Evolutionary conservation across 2,797 vertebrate species (phyloP), one percentile per base, ranked within the genome.

Genomic region (Phalanger gymnotis): DNA sequence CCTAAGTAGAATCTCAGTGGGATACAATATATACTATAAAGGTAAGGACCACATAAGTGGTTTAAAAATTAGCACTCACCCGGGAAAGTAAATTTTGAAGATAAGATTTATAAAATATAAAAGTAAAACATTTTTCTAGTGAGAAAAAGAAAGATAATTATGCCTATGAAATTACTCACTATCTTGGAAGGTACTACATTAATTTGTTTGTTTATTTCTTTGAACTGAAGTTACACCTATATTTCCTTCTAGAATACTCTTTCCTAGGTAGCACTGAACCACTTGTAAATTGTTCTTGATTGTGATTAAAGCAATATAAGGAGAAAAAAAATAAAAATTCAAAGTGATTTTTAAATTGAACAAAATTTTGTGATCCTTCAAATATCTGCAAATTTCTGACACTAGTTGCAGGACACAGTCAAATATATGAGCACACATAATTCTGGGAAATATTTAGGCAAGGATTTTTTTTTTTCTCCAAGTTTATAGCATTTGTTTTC

Each of bases 311-410:
- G 56, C 61, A 81, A 55, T 94, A 10, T 94, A 95, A 90, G 93
- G 95, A 97, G 95, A 95, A 98, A n/a, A 98, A n/a, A 96, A 61
- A 96, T 27, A 92, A 96, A 97, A 98, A 94, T 94, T 96, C 93
- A 97, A 97, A 96, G 97, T 98, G 89, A 96, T 94, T 98, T 93
- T 95, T 87, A 93, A 95, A 94, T 95, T 96, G 94, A 95, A 98
- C 96, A 98, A 97, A 97, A 96, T 97, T 97, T 96, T 97, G 96
- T 94, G 95, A 94, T 87, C 91, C 93, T 97, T 97, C 81, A 96
- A 92, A 97, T 96, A 96, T 96, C 95, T 94, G 87, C 92, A 52
- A 54, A 91, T 97, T 95, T 96, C 73, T 95, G 97, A 98, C 97
- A 93, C 95, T 97, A 95, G 91, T 93, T 97, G 91, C 47, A 97